Conservation (phyloP, 2,113 vertebrate species). For the Bambusicola thoracicus region DNA sequence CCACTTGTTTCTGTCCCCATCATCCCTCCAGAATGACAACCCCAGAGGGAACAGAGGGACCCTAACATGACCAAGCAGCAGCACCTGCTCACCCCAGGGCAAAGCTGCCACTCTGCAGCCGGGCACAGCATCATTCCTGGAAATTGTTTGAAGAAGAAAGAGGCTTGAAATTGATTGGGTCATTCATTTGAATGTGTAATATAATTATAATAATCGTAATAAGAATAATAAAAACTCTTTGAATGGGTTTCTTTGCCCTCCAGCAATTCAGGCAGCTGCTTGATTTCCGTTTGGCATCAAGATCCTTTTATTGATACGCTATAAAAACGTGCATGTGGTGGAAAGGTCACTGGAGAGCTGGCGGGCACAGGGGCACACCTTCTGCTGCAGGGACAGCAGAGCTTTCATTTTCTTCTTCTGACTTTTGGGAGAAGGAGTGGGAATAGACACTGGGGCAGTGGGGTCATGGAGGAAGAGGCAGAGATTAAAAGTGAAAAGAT, state of each 20-base stretch:
- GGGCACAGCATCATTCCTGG: neutral
- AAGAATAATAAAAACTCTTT: conserved; percentile 14
- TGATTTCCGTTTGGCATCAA: conserved; percentile 53
- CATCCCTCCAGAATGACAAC: neutral
- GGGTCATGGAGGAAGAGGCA: neutral
- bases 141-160: neutral
- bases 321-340: conserved; percentile 15
- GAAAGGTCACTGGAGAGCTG: neutral
- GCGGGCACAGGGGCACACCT: neutral
- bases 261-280: conserved; percentile 41
- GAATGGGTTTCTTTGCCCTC: conserved; percentile 30
- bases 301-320: conserved; percentile 45
- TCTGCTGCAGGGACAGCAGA: neutral
- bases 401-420: neutral
- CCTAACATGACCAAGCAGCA: neutral
- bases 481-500: neutral
- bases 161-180: conserved; percentile 11
- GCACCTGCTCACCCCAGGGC: neutral
- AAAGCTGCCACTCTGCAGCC: neutral
- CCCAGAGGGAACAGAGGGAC: neutral
- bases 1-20: neutral
- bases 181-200: conserved; percentile 54
- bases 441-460: neutral
- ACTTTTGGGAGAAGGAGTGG: neutral
- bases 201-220: conserved; percentile 28